Conservation (phyloP, 1,140 invertebrate genomes). For the Acromyrmex charruanus region DNA sequence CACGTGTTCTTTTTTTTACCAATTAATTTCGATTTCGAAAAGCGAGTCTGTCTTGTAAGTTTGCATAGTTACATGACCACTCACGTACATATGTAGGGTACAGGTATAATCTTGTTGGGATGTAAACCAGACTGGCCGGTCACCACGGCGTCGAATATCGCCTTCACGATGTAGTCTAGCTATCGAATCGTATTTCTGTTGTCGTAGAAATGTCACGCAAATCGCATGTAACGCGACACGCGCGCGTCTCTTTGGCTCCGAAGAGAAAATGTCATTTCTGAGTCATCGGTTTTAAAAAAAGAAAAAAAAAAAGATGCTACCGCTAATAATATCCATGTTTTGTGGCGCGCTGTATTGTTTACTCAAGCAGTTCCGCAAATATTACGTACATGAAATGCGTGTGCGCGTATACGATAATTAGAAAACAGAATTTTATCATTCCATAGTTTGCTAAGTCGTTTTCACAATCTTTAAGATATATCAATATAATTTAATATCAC, state of each 20-base stretch:
- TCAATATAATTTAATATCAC: neutral
- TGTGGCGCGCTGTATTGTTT: neutral
- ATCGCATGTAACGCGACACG: conserved; percentile 40
- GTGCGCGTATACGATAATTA: neutral
- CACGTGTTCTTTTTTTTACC: no score
- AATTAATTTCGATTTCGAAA: conserved; percentile 8
- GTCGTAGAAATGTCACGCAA: conserved; percentile 68
- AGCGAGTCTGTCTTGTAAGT: neutral
- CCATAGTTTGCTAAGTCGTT: neutral
- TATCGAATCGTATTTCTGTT: conserved; percentile 70
- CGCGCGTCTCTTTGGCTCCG: conserved; percentile 8
- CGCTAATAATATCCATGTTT: conserved; percentile 44
- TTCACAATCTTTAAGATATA: neutral
- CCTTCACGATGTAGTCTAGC: conserved; percentile 12
- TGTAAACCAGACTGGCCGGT: conserved; percentile 44
- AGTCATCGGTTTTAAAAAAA: conserved; percentile 50
- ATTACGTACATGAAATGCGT: neutral
- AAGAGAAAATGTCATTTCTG: conserved; percentile 65
- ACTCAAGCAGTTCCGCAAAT: neutral
- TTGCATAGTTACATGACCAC: conserved; percentile 14
- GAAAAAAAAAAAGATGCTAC: neutral
- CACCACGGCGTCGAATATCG: conserved; percentile 49
- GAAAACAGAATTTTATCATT: neutral
- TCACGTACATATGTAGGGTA: neutral
- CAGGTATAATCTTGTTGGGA: neutral